Evolutionary conservation across 2,797 vertebrate genomes (phyloP).

Genomic region (Micropoecilia bifurca): DNA sequence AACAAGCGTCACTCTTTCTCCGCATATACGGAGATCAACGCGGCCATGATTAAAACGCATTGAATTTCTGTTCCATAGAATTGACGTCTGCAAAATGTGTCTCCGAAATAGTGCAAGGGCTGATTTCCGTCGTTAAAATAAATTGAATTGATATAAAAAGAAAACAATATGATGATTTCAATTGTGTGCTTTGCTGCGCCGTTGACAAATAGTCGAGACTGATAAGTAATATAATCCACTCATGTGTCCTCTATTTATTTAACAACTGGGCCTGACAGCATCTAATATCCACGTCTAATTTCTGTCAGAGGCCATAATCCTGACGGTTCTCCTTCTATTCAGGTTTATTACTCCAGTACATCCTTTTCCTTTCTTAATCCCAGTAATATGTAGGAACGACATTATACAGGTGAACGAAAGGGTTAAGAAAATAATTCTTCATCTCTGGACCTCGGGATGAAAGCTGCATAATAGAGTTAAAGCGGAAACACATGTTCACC

Average conservation of each 20-base stretch:
- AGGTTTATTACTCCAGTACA: background rate
- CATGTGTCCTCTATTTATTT: background rate
- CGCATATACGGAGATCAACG: conserved; percentile 31
- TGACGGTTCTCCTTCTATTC: background rate
- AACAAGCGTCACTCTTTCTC: conserved; percentile 32
- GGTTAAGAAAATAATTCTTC: conserved; percentile 67
- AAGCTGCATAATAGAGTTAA: conserved; percentile 61
- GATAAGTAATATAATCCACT: background rate
- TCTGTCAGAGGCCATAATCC: background rate
- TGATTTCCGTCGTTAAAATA: background rate
- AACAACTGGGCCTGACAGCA: background rate
- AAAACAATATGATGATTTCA: background rate
- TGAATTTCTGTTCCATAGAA: conserved; percentile 34
- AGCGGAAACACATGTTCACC: conserved; percentile 87
- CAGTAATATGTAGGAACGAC: conserved; percentile 12
- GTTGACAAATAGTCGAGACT: background rate
- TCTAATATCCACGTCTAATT: background rate
- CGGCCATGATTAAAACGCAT: conserved; percentile 58
- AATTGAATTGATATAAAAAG: background rate
- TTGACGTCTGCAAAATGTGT: background rate
- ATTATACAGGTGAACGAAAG: conserved; percentile 65
- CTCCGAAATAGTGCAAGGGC: background rate
- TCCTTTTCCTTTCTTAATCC: conserved; percentile 58
- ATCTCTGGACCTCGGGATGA: conserved; percentile 39
- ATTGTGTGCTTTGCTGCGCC: background rate